Percentiles rank a stretch among this genome's conserved stretches.
Conservation (phyloP, 2,797 vertebrate species). For the Microtus californicus region DNA sequence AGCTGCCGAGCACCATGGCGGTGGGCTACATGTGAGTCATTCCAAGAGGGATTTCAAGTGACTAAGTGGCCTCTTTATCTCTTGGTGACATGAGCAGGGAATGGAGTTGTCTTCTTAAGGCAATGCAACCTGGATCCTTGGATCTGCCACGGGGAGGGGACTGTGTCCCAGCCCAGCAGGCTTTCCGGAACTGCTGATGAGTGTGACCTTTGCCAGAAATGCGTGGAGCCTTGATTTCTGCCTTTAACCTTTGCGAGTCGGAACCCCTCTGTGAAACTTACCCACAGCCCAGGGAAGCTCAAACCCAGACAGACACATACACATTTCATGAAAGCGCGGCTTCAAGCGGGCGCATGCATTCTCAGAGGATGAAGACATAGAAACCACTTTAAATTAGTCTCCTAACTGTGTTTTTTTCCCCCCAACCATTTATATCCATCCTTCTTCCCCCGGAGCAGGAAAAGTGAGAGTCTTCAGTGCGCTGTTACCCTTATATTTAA, state of each 20-base stretch:
- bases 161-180: slow-evolving; percentile 85
- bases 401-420: neutral
- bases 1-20: slow-evolving; percentile 85
- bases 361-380: slow-evolving; percentile 51
- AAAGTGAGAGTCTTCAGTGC: neutral
- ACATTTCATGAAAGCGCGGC: slow-evolving; percentile 59
- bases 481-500: slow-evolving; percentile 5
- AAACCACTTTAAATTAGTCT: slow-evolving; percentile 47
- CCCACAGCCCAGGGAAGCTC: slow-evolving; percentile 73
- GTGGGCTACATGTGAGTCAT: slow-evolving; percentile 83
- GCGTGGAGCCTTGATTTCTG: slow-evolving; percentile 89
- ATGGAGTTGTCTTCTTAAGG: slow-evolving; percentile 85
- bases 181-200: slow-evolving; percentile 88
- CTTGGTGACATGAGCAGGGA: slow-evolving; percentile 85
- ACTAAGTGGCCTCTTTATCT: slow-evolving; percentile 89
- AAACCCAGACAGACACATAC: slow-evolving; percentile 76
- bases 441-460: slow-evolving; percentile 26
- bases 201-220: slow-evolving; percentile 88
- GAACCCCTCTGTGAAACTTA: slow-evolving; percentile 85
- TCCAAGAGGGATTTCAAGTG: slow-evolving; percentile 90
- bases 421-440: slow-evolving; percentile 8
- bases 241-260: slow-evolving; percentile 88
- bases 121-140: slow-evolving; percentile 85
- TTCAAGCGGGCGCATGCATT: neutral
- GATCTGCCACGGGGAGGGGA: slow-evolving; percentile 85